A percentile compares a stretch with the other conserved stretches of the same genome.
phyloP scores from a whole-genome alignment of 2,888 invertebrate species.

The Aleiodes leptofemur region DNA sequence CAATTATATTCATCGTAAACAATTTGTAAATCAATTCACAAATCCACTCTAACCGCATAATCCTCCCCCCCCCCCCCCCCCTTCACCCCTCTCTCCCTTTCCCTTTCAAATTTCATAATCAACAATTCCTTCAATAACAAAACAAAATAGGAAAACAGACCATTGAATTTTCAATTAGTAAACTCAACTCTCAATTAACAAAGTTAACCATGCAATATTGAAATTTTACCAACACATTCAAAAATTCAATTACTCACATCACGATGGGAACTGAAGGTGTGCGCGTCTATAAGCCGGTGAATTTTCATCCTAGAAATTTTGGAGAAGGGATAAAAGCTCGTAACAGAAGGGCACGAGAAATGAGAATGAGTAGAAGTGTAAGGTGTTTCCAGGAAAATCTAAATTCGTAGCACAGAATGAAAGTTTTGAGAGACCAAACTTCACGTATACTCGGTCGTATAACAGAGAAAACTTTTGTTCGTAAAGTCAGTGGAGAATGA shows the following conservation, averaged over 20 bases:
- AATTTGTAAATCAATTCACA: too few species aligned
- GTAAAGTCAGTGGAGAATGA: neutral
- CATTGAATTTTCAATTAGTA: constrained; percentile 32
- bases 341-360: too few species aligned
- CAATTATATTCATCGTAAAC: too few species aligned
- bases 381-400: neutral
- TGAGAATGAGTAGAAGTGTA: too few species aligned
- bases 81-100: neutral
- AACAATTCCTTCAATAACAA: neutral
- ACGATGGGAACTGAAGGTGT: neutral
- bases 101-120: constrained; percentile 4
- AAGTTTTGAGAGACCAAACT: constrained; percentile 10
- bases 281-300: neutral
- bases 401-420: constrained; percentile 11
- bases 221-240: constrained; percentile 3
- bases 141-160: neutral
- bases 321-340: neutral
- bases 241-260: constrained; percentile 12
- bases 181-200: neutral
- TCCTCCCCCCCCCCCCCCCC: too few species aligned
- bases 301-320: constrained; percentile 8
- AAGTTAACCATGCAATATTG: neutral
- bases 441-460: neutral
- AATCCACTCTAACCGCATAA: too few species aligned
- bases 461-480: constrained; percentile 2